Evolutionary conservation across 2,113 vertebrate genomes (phyloP).

Genomic region (Sisor rabdophorus): DNA sequence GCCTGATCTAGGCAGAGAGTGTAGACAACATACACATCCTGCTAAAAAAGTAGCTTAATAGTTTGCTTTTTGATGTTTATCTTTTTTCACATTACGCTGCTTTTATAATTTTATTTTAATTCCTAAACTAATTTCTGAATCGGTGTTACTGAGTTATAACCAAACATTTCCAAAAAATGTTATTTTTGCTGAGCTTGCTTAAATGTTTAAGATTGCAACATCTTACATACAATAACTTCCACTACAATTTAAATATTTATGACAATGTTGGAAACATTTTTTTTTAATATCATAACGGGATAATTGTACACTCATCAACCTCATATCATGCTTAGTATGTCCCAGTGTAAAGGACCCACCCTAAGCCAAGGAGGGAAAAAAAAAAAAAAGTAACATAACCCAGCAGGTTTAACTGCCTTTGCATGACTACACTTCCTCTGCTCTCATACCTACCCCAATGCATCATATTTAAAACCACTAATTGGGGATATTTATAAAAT

Average conservation of each 20-base stretch:
- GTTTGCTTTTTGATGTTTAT: background rate
- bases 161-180: background rate
- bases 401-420: background rate
- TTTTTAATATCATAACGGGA: too few relatives aligned
- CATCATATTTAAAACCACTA: background rate
- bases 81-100: background rate
- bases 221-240: too few relatives aligned
- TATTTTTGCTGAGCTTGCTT: background rate
- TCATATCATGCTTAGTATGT: conserved; percentile 12
- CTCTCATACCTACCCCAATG: background rate
- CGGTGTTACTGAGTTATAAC: background rate
- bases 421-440: background rate
- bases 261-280: too few relatives aligned
- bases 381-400: background rate
- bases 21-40: background rate
- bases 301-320: conserved; percentile 16
- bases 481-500: background rate
- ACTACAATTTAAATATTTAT: too few relatives aligned
- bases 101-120: conserved; percentile 25
- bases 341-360: background rate
- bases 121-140: conserved; percentile 28
- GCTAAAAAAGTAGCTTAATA: background rate
- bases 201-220: conserved; percentile 3
- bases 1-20: background rate
- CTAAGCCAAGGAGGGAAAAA: background rate